Percentiles rank a stretch among this genome's conserved stretches.
phyloP scores from a whole-genome alignment of 1,140 invertebrate genomes.

The Condylostylus longicornis region DNA sequence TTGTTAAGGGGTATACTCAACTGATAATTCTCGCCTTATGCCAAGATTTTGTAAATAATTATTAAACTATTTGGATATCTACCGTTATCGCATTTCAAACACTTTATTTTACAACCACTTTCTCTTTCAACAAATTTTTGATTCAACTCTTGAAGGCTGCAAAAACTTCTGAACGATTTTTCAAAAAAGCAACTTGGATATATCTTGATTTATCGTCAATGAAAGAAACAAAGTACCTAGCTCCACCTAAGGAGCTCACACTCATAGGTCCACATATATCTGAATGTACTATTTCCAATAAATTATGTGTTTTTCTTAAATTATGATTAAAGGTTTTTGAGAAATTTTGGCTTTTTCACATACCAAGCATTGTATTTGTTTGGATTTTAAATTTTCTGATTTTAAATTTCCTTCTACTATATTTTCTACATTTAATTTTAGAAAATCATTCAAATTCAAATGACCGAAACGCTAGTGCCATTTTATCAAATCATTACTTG shows the following conservation, averaged over 20 bases:
- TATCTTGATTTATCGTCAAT: slow-evolving; percentile 33
- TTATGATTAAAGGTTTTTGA: neutral
- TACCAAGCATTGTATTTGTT: neutral
- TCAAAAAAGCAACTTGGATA: slow-evolving; percentile 30
- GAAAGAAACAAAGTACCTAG: slow-evolving; percentile 26
- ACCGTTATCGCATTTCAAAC: slow-evolving; percentile 17
- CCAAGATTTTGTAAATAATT: slow-evolving; percentile 5
- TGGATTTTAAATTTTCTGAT: neutral
- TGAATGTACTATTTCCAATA: slow-evolving; percentile 28
- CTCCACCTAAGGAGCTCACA: slow-evolving; percentile 19
- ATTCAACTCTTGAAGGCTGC: slow-evolving; percentile 6
- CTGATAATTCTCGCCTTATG: slow-evolving; percentile 14
- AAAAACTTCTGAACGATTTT: slow-evolving; percentile 27
- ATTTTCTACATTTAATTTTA: neutral
- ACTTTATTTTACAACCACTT: slow-evolving; percentile 14
- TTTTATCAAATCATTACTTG: too few relatives aligned
- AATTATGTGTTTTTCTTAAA: slow-evolving; percentile 9
- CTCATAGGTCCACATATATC: slow-evolving; percentile 35
- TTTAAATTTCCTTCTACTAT: neutral
- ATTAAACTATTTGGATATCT: slow-evolving; percentile 3
- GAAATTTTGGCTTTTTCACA: slow-evolving; percentile 4
- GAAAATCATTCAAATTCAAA: neutral
- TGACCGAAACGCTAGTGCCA: slow-evolving; percentile 4
- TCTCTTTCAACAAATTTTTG: slow-evolving; percentile 4
- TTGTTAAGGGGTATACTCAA: slow-evolving; percentile 19